phyloP scores from a whole-genome alignment of 1,140 invertebrate species.

The Drosophila prosaltans region DNA sequence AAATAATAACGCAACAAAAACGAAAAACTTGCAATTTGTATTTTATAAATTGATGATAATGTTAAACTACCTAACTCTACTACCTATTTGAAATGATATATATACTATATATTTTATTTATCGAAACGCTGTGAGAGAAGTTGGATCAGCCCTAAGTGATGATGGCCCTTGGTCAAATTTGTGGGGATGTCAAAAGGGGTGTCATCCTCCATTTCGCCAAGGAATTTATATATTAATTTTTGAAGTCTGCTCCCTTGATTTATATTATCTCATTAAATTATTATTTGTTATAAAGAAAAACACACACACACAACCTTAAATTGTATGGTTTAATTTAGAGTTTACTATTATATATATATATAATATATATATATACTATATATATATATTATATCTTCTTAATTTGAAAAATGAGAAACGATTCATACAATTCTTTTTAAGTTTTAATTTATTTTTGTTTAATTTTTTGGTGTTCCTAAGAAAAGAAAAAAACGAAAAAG shows the following conservation, averaged over 20 bases:
- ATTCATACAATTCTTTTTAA: constrained; percentile 69
- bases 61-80: constrained; percentile 4
- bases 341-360: constrained; percentile 34
- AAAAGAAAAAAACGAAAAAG: constrained; percentile 38
- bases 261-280: constrained; percentile 81
- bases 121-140: constrained; percentile 68
- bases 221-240: constrained; percentile 55
- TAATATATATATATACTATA: too few relatives aligned
- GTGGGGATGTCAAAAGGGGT: constrained; percentile 31
- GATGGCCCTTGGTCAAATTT: constrained; percentile 62
- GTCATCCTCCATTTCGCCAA: constrained; percentile 49
- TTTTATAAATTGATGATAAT: constrained; percentile 50
- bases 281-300: constrained; percentile 72
- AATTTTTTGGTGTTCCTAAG: constrained; percentile 71
- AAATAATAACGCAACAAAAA: constrained; percentile 62
- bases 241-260: constrained; percentile 77
- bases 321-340: constrained; percentile 71
- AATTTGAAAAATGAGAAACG: constrained; percentile 49
- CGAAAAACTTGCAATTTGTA: constrained; percentile 52
- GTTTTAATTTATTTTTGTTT: constrained; percentile 80
- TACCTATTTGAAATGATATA: constrained; percentile 16
- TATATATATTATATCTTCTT: neutral
- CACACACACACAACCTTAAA: constrained; percentile 42
- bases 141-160: constrained; percentile 64
- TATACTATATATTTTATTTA: constrained; percentile 57